A percentile compares a stretch with the other conserved stretches of the same genome.
Conservation (phyloP, 2,797 vertebrate genomes). For the Nyctalus aviator region DNA sequence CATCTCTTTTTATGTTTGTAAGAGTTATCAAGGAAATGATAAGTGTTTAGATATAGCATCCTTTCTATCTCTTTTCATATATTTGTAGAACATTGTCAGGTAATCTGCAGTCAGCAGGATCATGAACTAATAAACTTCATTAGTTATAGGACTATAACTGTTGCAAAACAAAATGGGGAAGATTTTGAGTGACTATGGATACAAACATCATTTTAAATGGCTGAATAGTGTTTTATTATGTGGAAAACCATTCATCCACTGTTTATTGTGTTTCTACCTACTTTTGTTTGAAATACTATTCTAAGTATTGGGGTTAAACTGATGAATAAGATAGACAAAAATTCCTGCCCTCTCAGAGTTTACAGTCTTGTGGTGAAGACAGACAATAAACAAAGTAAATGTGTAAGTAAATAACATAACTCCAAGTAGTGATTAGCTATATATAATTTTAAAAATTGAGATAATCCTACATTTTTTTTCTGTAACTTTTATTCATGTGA, state of each 20-base stretch:
- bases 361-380: not conserved
- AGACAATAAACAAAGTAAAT: not conserved
- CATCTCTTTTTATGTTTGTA: slow-evolving; percentile 5
- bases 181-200: not conserved
- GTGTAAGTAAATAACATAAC: not conserved
- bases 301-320: not conserved
- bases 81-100: not conserved
- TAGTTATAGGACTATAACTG: not conserved
- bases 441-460: not conserved
- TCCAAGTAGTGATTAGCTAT: not conserved
- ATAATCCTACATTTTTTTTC: not conserved
- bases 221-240: not conserved
- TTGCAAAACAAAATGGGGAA: not conserved
- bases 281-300: not conserved
- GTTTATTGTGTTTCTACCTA: not conserved
- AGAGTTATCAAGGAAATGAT: slow-evolving; percentile 41
- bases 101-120: not conserved
- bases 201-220: not conserved
- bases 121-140: slow-evolving; percentile 27
- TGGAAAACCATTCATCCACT: not conserved
- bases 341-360: not conserved
- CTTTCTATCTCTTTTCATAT: not conserved
- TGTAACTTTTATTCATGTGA: slow-evolving; percentile 18
- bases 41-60: not conserved
- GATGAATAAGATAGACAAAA: slow-evolving; percentile 23